Base-by-base conservation (phyloP, 2,888 invertebrate species). In the Coenonympha glycerion region DNA sequence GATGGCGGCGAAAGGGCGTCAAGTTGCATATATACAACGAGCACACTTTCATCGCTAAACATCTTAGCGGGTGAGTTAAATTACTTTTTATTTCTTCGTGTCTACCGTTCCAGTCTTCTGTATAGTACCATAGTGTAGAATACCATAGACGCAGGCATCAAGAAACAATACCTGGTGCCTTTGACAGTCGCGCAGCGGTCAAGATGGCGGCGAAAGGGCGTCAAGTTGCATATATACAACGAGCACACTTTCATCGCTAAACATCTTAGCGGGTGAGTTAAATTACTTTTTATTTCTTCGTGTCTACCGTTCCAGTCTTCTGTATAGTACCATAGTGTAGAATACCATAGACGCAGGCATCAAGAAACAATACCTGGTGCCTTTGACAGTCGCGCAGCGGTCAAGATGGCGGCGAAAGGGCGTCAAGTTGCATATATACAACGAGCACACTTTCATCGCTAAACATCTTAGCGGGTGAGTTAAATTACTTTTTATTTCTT, bases 171-270 rank as follows among this genome's bases (percentile, higher is more conserved):
- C 75, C 88, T 97, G 69, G 95, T 97, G 69, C 97, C 97, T 37
- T 82, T 95, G 65, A 93, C 95, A 6, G 90, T 96, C 62, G 96
- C 96, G 52, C 95, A 95, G 73, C 90, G 94, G 60, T 95, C 94
- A 41, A 92, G 94, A 73, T 96, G 96, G 96, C 91, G 94, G 71
- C 95, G 96, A 88, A 95, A 95, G 85, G 96, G 97, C 46, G 92
- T 92, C 53, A 97, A 97, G 69, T 86, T 97, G 52, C 97, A 97
- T 73, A 95, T 97, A 71, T 97, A 92, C 78, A 96, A 96, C 72
- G 97, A 97, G 77, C 97, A 97, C 73, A 96, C 96, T 36, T 97
- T 97, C 79, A 93, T 96, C 67, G 97, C 97, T 67, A 96, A 95
- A 87, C 96, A 97, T 89, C 90, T 97, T 75, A 91, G 94, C 73